Base-by-base conservation (phyloP, 1,140 invertebrate species). In the Ylistrum balloti region DNA sequence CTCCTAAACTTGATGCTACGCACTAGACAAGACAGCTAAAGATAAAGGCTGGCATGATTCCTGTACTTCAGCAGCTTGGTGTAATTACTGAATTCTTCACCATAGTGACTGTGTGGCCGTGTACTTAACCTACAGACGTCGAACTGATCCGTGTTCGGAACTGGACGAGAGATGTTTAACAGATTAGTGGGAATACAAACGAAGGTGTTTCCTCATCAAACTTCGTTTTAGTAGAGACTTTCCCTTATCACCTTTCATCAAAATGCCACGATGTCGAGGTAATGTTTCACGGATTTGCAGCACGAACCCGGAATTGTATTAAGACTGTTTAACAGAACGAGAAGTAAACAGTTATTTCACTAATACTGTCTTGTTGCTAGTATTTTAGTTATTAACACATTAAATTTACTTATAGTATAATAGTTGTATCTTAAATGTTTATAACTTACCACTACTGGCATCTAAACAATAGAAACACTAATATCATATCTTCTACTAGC, bases 161-260 rank as follows among this genome's bases (percentile, higher is more conserved):
- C 56, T 74, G n/a, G n/a, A n/a, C 56, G n/a, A 5, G 22, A 28
- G 56, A 74, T 74, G 56, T 9, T n/a, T 74, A 74, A 74, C 56
- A 74, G 56, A 74, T 74, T 74, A 74, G 56, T 28, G 22, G n/a
- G 1, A 28, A 17, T 74, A n/a, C 28, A 74, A 74, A 74, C 56
- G 28, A 74, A 74, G n/a, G 56, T 74, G 56, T 74, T 74, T 74
- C 56, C 56, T 74, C 56, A 74, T 5, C 22, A 74, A 74, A 45
- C n/a, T n/a, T 74, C 15, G n/a, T 17, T 74, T 74, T 1, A 74
- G n/a, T 74, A 28, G 56, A 74, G 56, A 74, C 56, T 74, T 74
- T n/a, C n/a, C 41, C n/a, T 5, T 74, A 74, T 74, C 56, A 28
- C 2, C 22, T 74, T 74, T 74, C 56, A 13, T 38, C 35, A 38